Evolutionary conservation across 2,113 vertebrate species (phyloP).

Genomic region (Grantiella picta): DNA sequence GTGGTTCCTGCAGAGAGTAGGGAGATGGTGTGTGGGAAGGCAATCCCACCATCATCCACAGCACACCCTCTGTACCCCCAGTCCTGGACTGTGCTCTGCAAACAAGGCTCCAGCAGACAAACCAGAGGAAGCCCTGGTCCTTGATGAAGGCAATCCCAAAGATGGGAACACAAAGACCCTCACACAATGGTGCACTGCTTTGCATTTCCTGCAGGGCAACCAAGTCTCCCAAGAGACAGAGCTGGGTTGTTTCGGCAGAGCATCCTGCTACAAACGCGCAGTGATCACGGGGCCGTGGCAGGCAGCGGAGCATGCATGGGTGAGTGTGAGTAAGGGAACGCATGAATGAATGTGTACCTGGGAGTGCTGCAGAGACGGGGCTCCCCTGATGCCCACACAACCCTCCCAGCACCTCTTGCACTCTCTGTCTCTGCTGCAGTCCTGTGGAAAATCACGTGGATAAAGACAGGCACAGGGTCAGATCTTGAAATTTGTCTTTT

Average conservation of each 20-base stretch:
- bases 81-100: not conserved
- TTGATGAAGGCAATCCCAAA: not conserved
- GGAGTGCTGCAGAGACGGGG: not conserved
- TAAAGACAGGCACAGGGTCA: not conserved
- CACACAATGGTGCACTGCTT: not conserved
- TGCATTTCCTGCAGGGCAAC: not conserved
- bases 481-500: conserved; percentile 75
- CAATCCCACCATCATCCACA: not conserved
- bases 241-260: not conserved
- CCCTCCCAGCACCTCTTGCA: not conserved
- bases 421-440: not conserved
- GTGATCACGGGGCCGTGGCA: not conserved
- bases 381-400: not conserved
- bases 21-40: fast-evolving
- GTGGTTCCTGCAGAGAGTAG: not conserved
- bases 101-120: not conserved
- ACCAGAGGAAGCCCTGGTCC: not conserved
- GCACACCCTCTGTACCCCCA: fast-evolving
- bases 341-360: not conserved
- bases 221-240: not conserved
- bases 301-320: not conserved
- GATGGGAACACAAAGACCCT: not conserved
- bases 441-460: not conserved
- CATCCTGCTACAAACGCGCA: not conserved
- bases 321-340: not conserved